Percentiles rank a stretch among this genome's conserved stretches.
phyloP scores from a whole-genome alignment of 2,888 invertebrate species.

The Tuta absoluta region DNA sequence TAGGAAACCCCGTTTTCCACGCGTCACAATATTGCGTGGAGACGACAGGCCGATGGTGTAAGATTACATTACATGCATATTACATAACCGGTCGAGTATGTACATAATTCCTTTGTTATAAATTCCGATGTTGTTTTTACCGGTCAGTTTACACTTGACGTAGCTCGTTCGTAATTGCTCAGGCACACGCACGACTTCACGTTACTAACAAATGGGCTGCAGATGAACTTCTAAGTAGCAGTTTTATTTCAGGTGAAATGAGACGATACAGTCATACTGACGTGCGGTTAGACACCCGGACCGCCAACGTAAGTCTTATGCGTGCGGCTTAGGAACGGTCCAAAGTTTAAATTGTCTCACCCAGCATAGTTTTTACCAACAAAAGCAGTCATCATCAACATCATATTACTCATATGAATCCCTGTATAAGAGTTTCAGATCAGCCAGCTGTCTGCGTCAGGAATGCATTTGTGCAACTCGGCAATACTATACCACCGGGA shows the following conservation, averaged over 20 bases:
- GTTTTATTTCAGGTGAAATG: not conserved
- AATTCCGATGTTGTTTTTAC: constrained; percentile 47
- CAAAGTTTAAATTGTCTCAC: no score
- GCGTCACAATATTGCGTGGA: constrained; percentile 11
- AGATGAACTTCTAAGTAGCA: not conserved
- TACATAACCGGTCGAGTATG: constrained; percentile 25
- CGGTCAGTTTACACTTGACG: constrained; percentile 29
- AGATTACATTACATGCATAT: constrained; percentile 26
- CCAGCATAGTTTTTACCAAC: no score
- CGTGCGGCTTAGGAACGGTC: no score
- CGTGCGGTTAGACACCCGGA: no score
- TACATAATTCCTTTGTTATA: constrained; percentile 51
- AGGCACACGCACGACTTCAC: constrained; percentile 41
- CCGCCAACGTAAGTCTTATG: no score
- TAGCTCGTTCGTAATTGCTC: constrained; percentile 42
- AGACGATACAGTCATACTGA: not conserved
- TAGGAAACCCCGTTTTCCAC: not conserved
- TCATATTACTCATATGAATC: no score
- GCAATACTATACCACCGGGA: no score
- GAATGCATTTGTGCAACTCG: no score
- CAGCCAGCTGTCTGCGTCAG: no score
- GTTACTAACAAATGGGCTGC: not conserved
- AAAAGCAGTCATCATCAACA: no score
- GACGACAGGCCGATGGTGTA: constrained; percentile 15
- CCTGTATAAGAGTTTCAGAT: no score